Evolutionary conservation across 37 sponge, comb jelly and placozoan genomes (phyloP).

Genomic region (Ianthella basta): DNA sequence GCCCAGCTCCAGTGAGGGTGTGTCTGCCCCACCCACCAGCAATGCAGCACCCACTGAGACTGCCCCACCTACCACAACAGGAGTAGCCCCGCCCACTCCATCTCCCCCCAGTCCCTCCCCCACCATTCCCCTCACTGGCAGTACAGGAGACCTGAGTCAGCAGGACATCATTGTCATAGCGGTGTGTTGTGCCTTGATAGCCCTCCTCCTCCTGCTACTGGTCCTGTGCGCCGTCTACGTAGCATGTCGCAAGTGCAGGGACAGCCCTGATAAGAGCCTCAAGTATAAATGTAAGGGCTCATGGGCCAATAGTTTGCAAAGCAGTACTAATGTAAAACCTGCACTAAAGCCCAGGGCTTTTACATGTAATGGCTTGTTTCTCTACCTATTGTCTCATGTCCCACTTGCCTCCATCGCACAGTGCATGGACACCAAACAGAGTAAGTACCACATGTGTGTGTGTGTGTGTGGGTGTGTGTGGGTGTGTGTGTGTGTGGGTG

Average conservation of each 20-base stretch:
- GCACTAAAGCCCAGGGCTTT: no score
- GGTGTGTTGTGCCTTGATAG: background rate
- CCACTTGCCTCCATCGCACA: no score
- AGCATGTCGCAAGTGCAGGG: background rate
- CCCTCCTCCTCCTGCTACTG: background rate
- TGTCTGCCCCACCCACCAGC: background rate
- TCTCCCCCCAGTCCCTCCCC: background rate
- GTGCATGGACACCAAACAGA: background rate
- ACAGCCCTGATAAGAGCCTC: background rate
- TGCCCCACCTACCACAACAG: background rate
- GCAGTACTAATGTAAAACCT: no score
- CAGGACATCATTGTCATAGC: background rate
- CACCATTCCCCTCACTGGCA: background rate
- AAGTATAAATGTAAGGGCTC: background rate
- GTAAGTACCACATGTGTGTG: slow-evolving; percentile 4
- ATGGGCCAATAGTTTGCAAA: no score
- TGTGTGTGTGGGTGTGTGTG: slow-evolving; percentile 23
- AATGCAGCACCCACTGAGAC: background rate
- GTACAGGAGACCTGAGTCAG: background rate
- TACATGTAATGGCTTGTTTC: no score
- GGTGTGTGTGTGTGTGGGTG: background rate
- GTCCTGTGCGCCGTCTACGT: background rate
- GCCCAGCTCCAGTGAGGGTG: background rate
- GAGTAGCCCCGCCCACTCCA: background rate
- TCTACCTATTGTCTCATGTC: no score